Conservation (phyloP, 1,140 invertebrate genomes). For the Listronotus bonariensis region DNA sequence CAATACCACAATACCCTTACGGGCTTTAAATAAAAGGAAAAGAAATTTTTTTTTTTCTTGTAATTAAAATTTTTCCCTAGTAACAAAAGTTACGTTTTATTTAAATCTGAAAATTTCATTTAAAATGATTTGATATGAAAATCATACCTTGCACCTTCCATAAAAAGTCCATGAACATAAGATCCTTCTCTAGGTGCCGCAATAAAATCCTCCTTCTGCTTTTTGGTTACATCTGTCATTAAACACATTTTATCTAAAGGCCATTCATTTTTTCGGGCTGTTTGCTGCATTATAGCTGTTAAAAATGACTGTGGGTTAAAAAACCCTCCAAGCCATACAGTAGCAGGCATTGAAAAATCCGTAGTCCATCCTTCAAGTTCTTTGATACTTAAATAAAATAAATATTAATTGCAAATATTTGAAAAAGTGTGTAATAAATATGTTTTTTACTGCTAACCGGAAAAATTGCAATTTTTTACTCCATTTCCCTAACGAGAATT, state of each 20-base stretch:
- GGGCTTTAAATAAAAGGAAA: no score
- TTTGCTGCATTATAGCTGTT: conserved; percentile 97
- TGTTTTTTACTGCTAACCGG: no score
- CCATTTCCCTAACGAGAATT: no score
- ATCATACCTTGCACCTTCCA: conserved; percentile 82
- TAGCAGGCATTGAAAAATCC: conserved; percentile 80
- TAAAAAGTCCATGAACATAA: conserved; percentile 86
- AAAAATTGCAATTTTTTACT: no score
- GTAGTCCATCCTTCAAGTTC: conserved; percentile 80
- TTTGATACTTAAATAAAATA: conserved; percentile 63
- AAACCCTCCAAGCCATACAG: conserved; percentile 92
- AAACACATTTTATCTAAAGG: conserved; percentile 95
- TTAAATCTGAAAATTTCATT: no score
- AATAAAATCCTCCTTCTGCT: conserved; percentile 78
- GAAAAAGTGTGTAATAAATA: no score
- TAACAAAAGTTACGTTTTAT: no score
- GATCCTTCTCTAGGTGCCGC: conserved; percentile 87
- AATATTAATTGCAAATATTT: no score
- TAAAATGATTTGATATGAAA: not conserved
- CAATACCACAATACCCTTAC: no score
- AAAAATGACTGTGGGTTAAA: conserved; percentile 97
- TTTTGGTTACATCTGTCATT: conserved; percentile 93
- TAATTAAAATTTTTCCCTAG: no score
- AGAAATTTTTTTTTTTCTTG: no score
- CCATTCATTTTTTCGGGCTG: conserved; percentile 93